These are phyloP conservation scores for Sinohyriopsis cumingii DNA, from an alignment of 2,888 invertebrate genomes.

Conservation along the genomic window DNA sequence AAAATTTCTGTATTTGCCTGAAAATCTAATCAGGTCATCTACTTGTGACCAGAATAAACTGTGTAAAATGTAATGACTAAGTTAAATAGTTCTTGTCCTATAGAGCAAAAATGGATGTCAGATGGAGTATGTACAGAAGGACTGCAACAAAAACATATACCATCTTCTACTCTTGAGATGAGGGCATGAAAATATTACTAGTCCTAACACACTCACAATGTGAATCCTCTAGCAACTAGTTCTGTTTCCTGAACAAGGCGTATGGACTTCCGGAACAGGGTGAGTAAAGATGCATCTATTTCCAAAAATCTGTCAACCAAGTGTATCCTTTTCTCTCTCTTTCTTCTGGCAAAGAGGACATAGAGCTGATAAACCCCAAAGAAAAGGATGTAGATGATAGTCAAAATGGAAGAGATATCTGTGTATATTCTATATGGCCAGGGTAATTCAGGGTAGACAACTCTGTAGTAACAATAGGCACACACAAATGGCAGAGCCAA, in stretches of 20 bases:
- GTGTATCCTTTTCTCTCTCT: no score
- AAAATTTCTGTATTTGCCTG: no score
- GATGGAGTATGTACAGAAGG: no score
- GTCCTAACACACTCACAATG: slow-evolving; percentile 49
- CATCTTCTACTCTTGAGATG: no score
- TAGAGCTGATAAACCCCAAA: background rate
- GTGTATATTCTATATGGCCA: slow-evolving; percentile 13
- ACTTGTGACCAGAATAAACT: no score
- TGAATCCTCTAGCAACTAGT: slow-evolving; percentile 63
- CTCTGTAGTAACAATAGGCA: slow-evolving; percentile 13
- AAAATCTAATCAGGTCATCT: no score
- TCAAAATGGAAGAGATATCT: slow-evolving; percentile 11
- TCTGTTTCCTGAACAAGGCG: slow-evolving; percentile 64
- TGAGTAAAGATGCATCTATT: slow-evolving; percentile 7
- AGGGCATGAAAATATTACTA: background rate
- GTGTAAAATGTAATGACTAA: no score
- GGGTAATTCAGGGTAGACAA: slow-evolving; percentile 11
- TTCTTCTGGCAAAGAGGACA: no score
- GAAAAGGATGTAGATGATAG: slow-evolving; percentile 8
- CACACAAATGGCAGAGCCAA: slow-evolving; percentile 12
- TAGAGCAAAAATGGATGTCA: no score
- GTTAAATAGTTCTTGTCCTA: no score
- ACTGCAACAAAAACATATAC: no score
- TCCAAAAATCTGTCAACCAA: no score
- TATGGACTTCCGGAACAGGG: slow-evolving; percentile 38